Evolutionary conservation across 2,797 vertebrate genomes (phyloP), one percentile per base, ranked within the genome.

Genomic region (Enteromius radiatus): DNA sequence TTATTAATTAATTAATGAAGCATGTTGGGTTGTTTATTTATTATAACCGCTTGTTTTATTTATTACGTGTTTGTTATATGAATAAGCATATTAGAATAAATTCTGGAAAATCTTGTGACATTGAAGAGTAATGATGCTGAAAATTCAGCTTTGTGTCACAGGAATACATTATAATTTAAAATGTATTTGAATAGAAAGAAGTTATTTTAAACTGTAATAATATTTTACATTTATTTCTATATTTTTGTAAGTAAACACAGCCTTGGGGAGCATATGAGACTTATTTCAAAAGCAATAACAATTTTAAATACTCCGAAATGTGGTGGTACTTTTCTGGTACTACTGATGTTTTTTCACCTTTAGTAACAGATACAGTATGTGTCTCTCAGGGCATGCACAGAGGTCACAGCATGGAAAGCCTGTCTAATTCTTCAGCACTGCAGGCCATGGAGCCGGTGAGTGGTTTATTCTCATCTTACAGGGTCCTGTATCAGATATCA

Each of bases 361-460:
- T 67, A 15, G 5, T 76, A 63, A 38, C 49, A 38, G 28, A 14
- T 36, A n/a, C n/a, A n/a, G n/a, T n/a, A 3, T 59, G 11, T 47
- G 59, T 85, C 81, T 89, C 90, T 67, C 90, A 98, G 97, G 93
- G 92, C 84, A 91, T 96, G 90, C 95, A 93, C 84, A 93, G 95
- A 88, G 94, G 93, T 80, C 91, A 91, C 86, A 98, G 97, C 43
- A 89, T 95, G 56, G 97, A 97, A 85, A 96, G 94, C 91, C 90
- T 97, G 36, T 94, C 96, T 0, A 95, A 94, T 12, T 86, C 93
- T 38, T 96, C 96, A 87, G 95, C 96, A 0, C 38, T 98, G 90
- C 97, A 96, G 84, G 96, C 97, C 80, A 96, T 97, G 87, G 97
- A 98, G 86, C 96, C 97, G 85, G 97, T 99, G 90, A 97, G 96